Evolutionary conservation across 2,797 vertebrate genomes (phyloP), one percentile per base, ranked within the genome.

Genomic region (Pseudochirops cupreus): DNA sequence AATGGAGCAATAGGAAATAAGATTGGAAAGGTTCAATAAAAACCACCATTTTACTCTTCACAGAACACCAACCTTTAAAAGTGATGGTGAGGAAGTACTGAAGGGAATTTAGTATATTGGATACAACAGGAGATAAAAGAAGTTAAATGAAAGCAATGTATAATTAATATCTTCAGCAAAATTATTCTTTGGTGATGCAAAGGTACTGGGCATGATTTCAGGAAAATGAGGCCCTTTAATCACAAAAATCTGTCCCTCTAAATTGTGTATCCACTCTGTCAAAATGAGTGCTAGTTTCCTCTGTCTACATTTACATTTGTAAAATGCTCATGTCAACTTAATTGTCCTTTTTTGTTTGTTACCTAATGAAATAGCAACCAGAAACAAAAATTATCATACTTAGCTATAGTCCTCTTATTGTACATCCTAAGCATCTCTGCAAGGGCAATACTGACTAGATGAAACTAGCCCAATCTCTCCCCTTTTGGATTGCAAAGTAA

Each of bases 341-440:
- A 39, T 91, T 94, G 4, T 87, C 92, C 28, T 97, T 95, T 87
- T 93, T 55, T 7, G 90, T 95, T 59, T 90, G 53, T 33, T 89
- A 96, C 59, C 31, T 93, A 96, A 57, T 96, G 91, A 97, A 97
- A 89, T 28, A 94, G n/a, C 56, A 97, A 97, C 53, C 58, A 95
- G 92, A 93, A 93, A 93, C 92, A 95, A 97, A 97, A 96, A 97
- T 95, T 58, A 95, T 98, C 74, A 62, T 0, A 0, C 91, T 97
- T 93, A 95, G 13, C 39, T 94, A 39, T 39, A 95, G 33, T 59
- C 59, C 26, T 55, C 5, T 67, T 55, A 55, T 96, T 97, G 96
- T 91, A 93, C 54, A 96, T 29, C 96, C 91, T 54, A 2, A 13
- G 96, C 58, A 29, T 92, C 93, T 97, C 91, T 91, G 28, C 10